phyloP scores from a whole-genome alignment of 2,113 vertebrate genomes.

The Apaloderma vittatum region DNA sequence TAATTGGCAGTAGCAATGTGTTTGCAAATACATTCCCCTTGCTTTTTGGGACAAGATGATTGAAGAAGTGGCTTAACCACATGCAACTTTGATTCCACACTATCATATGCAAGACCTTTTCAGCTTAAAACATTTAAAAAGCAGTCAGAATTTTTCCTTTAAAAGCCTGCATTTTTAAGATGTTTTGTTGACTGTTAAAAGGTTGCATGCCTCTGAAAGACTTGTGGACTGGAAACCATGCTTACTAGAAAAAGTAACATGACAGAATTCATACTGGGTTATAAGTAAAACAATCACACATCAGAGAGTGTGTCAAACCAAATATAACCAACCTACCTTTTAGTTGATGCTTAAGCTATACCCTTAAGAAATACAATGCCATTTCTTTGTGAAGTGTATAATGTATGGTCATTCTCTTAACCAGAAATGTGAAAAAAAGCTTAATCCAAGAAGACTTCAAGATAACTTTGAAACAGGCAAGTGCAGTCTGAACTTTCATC shows the following conservation, averaged over 20 bases:
- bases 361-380: background rate
- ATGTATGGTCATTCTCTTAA: conserved; percentile 36
- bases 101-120: background rate
- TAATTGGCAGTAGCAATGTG: background rate
- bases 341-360: background rate
- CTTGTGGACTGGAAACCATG: background rate
- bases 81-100: background rate
- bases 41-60: background rate
- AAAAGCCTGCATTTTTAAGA: background rate
- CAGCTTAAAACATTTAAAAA: background rate
- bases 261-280: background rate
- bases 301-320: background rate
- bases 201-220: background rate
- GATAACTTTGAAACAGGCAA: conserved; percentile 92
- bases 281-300: background rate
- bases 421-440: conserved; percentile 92
- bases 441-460: conserved; percentile 90
- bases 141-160: background rate
- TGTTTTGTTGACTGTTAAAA: background rate
- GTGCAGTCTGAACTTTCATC: conserved; percentile 15
- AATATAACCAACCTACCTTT: background rate
- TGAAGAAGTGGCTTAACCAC: background rate
- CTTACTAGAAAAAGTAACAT: background rate
- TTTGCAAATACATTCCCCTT: background rate
- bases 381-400: conserved; percentile 17